Conservation (phyloP, 2,113 vertebrate genomes). For the Galeopterus variegatus region DNA sequence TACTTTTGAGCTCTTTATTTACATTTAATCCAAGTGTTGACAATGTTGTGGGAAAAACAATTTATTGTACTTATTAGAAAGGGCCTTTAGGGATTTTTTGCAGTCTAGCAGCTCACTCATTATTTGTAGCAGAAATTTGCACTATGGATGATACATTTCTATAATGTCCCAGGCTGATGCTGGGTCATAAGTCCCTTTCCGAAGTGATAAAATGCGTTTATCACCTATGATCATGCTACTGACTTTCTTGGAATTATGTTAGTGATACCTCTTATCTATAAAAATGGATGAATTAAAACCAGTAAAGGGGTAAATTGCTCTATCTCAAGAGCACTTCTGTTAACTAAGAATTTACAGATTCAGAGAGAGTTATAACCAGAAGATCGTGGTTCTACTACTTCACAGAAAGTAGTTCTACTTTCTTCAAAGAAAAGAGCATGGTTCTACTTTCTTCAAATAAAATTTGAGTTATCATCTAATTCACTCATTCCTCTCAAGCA, state of each 20-base stretch:
- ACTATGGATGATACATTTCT: not conserved
- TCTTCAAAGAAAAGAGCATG: no score
- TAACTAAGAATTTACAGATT: constrained; percentile 61
- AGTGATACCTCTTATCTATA: not conserved
- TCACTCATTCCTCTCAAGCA: not conserved
- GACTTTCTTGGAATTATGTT: not conserved
- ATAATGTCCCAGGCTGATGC: not conserved
- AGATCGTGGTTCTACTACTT: constrained; percentile 48
- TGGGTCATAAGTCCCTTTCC: not conserved
- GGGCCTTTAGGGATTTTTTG: not conserved
- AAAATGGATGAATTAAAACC: constrained; percentile 50
- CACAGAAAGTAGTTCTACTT: no score
- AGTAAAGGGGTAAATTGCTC: constrained; percentile 29
- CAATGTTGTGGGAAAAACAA: not conserved
- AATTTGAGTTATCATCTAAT: constrained; percentile 31
- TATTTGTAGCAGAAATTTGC: not conserved
- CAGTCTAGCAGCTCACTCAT: not conserved
- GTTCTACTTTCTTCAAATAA: no score
- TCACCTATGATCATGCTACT: not conserved
- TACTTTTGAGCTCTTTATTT: not conserved
- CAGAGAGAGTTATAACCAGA: not conserved
- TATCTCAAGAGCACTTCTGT: constrained; percentile 28
- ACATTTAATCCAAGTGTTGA: constrained; percentile 4
- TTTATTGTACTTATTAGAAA: not conserved
- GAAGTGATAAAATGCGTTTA: not conserved